Evolutionary conservation across 1,140 invertebrate species (phyloP), one percentile per base, ranked within the genome.

Genomic region (Lanistes nyassanus): DNA sequence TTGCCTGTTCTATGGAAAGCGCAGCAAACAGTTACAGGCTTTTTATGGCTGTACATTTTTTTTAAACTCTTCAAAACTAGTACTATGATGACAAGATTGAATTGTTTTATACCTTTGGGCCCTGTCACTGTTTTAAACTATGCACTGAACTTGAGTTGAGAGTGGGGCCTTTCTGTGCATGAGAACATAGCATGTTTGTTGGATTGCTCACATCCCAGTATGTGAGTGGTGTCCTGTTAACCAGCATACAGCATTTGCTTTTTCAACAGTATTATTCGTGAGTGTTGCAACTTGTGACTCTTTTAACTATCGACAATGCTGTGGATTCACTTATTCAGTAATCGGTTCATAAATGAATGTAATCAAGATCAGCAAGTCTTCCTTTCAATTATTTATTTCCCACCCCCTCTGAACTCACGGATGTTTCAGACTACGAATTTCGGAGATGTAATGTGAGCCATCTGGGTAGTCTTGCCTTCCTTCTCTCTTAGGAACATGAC

Each of bases 261-360:
- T 72, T 56, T 62, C 34, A 60, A 62, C 55, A 72, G 70, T 72
- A 60, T 70, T 72, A 62, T 60, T 56, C 70, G 37, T 29, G 5
- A 13, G 55, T 39, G 36, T 72, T 72, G 34, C 36, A 19, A 6
- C 2, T 37, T 37, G 3, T 39, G 70, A 19, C 19, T 9, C 9
- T 72, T n/a, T 62, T 42, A 34, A 62, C 53, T 62, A n/a, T 55
- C 70, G 7, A 39, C 26, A 16, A 56, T 72, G 70, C 70, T 72
- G 55, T 72, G 70, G 31, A 60, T 72, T 55, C 56, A 62, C 39
- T 56, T 51, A 36, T 56, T 3, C 31, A 23, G 31, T 29, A 36
- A 70, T n/a, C 13, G 37, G 29, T 70, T 26, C 21, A 34, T 26
- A 11, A 36, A 31, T 72, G 31, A n/a, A 60, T 13, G 26, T 37